Base-by-base conservation (phyloP, 2,113 vertebrate species). In the Alouatta palliata region DNA sequence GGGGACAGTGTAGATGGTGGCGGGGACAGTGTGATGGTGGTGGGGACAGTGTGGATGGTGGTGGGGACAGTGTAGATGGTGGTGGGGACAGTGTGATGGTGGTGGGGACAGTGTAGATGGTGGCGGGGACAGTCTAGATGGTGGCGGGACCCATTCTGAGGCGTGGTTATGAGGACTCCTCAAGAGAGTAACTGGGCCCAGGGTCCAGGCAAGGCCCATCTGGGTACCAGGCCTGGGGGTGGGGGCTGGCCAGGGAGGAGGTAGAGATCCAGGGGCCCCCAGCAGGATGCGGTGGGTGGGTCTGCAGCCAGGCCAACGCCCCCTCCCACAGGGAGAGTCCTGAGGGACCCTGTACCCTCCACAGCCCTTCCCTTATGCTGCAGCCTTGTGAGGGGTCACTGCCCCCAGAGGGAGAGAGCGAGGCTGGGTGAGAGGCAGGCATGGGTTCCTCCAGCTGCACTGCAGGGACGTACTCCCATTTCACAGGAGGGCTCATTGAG, bases 161-260 rank as follows among this genome's bases (percentile, higher is more conserved):
- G 81, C 5, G 2, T 25, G 14, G 5, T 30, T 5, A 8, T 40
- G 3, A 68, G 68, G 77, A 32, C 23, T 20, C 54, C 70, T 17
- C 1, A 2, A 43, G 80, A 47, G 13, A 43, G 20, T 0, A 3
- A 13, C n/a, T 10, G 54, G 27, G 1, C 35, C 64, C 16, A 5
- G 70, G 6, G 25, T 13, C 20, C 32, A 0, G 6, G 43, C 12
- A 35, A 35, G 77, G 20, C 14, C 17, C 30, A 37, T 32, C 12
- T 20, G 17, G 23, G 21, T 23, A 12, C 47, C 35, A 1, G 80
- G 45, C 13, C 3, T 0, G 3, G 79, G 64, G 11, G 23, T 8
- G 6, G 47, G 23, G 21, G 1, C 13, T 1, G 37, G 32, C 21
- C 17, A 35, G 47, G 56, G 58, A 6, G 76, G 82, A 70, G 76